Evolutionary conservation across 1,140 invertebrate species (phyloP), one percentile per base, ranked within the genome.

Genomic region (Eriocheir sinensis): DNA sequence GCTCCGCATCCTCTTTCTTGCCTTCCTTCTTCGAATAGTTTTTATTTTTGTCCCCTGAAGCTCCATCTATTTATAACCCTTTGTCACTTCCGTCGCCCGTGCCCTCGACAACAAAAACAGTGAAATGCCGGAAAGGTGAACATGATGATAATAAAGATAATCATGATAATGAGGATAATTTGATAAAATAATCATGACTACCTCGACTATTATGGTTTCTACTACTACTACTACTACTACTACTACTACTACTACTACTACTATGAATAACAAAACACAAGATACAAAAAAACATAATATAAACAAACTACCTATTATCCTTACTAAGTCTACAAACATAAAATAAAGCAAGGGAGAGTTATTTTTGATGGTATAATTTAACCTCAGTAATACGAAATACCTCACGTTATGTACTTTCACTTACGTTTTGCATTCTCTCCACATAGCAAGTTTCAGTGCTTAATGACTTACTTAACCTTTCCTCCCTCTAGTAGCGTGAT

Each of bases 161-260:
- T 85, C 34, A 32, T 36, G 36, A 3, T 38, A 85, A 6, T 85
- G 32, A 8, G 15, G 83, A 1, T 72, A 21, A 72, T 21, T 72
- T 6, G 9, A 48, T 48, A 48, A 48, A 48, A 48, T 48, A 15
- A 48, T 48, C 4, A 48, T 48, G 15, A 48, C 0, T 44, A 86
- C 85, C 30, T 34, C 85, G 6, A 44, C 34, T 72, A 72, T 21
- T 72, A 72, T 21, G 9, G 21, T 21, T 72, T 21, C 53, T 72
- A 72, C 53, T 72, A 72, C 53, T 72, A 72, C 21, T 72, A 72
- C 53, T 72, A 15, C 53, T 72, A 27, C 53, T 72, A 72, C 3
- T 72, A 21, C 21, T 72, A 72, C 53, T 72, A 72, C 60, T 72
- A 72, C 60, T 72, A 72, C 60, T 72, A 72, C 60, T 72, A 72